Percentiles rank a stretch among this genome's conserved stretches.
Evolutionary conservation across 1,140 invertebrate species (phyloP).

Genomic region (Magallana ariakensis): DNA sequence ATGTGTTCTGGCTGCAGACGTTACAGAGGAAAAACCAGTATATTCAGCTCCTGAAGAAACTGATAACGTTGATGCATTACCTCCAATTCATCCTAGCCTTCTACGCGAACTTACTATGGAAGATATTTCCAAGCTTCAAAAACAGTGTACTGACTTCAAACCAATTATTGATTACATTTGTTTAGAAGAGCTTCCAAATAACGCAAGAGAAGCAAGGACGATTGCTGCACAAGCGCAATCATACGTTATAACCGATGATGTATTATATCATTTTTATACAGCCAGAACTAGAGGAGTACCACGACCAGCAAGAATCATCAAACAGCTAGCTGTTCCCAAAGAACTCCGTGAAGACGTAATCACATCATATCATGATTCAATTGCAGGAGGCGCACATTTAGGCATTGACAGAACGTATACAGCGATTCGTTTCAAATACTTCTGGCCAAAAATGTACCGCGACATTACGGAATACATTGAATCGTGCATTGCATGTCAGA

Average conservation of each 20-base stretch:
- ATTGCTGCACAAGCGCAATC: conserved; percentile 36
- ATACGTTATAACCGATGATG: conserved; percentile 48
- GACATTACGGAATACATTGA: conserved; percentile 49
- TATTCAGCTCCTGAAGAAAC: background rate
- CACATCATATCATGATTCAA: conserved; percentile 52
- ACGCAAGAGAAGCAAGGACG: conserved; percentile 29
- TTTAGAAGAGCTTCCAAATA: background rate
- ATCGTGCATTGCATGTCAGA: conserved; percentile 46
- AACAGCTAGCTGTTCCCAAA: conserved; percentile 53
- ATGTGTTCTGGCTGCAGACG: conserved; percentile 1
- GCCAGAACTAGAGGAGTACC: conserved; percentile 3
- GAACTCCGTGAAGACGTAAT: conserved; percentile 43
- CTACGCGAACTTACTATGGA: background rate
- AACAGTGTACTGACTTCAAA: conserved; percentile 13
- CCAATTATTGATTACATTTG: background rate
- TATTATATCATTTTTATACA: conserved; percentile 48
- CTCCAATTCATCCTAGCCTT: background rate
- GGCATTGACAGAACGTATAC: conserved; percentile 45
- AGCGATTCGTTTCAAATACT: conserved; percentile 48
- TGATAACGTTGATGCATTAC: background rate
- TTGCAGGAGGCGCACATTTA: conserved; percentile 49
- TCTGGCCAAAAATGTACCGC: conserved; percentile 53
- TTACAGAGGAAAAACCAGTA: background rate
- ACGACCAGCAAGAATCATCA: background rate
- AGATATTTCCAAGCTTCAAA: background rate